Evolutionary conservation across 37 sponge, comb jelly and placozoan species (phyloP).

Genomic region (Dysidea cf. avara): DNA sequence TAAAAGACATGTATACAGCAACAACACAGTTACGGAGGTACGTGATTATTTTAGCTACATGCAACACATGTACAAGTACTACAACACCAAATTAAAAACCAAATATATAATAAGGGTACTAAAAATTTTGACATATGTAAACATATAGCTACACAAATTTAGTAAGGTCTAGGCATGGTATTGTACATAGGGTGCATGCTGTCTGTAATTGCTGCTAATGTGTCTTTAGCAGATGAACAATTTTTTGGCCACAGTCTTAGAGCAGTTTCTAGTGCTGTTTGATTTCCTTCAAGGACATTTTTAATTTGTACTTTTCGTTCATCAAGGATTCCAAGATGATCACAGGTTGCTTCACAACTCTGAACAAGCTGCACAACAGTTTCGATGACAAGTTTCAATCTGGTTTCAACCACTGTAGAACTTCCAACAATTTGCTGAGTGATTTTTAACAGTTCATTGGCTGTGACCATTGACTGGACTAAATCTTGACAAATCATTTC

Average conservation of each 20-base stretch:
- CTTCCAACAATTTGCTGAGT: slow-evolving; percentile 46
- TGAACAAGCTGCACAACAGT: slow-evolving; percentile 4
- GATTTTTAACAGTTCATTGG: slow-evolving; percentile 35
- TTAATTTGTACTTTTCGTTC: slow-evolving; percentile 31
- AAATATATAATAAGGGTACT: too few relatives aligned
- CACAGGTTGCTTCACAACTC: slow-evolving; percentile 20
- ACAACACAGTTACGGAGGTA: too few relatives aligned
- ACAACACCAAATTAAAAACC: too few relatives aligned
- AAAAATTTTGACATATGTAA: too few relatives aligned
- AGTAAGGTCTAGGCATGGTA: too few relatives aligned
- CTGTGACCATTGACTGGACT: slow-evolving; percentile 7
- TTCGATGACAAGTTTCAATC: slow-evolving; percentile 11
- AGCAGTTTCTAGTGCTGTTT: slow-evolving; percentile 14
- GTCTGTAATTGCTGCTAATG: slow-evolving; percentile 36
- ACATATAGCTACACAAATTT: too few relatives aligned
- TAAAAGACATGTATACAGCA: too few relatives aligned
- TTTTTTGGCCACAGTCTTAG: slow-evolving; percentile 44
- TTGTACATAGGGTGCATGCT: slow-evolving; percentile 21
- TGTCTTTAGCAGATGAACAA: slow-evolving; percentile 17
- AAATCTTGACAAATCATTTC: slow-evolving; percentile 19
- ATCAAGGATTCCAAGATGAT: slow-evolving; percentile 21
- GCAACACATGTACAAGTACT: too few relatives aligned
- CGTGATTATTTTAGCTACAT: too few relatives aligned
- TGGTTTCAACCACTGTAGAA: background rate
- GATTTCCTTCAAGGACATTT: slow-evolving; percentile 45